These are phyloP conservation scores for Megaptera novaeangliae DNA, from an alignment of 2,113 vertebrate genomes.

Conservation along the genomic window DNA sequence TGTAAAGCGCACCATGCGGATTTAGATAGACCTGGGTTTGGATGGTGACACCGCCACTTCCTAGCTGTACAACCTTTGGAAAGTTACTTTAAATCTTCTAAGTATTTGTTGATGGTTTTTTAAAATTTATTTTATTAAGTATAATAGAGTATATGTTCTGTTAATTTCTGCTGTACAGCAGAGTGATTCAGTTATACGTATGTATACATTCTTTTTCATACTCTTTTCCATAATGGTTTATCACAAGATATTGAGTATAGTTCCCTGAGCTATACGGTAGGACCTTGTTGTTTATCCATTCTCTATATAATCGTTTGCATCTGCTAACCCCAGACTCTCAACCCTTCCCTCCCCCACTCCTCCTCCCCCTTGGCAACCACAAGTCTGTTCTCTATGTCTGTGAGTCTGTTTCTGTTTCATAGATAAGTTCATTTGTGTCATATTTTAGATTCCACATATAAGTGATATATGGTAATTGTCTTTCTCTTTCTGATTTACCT, in stretches of 20 bases:
- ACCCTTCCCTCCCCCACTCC: not conserved
- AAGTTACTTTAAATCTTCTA: not conserved
- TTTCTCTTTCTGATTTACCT: not conserved
- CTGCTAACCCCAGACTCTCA: not conserved
- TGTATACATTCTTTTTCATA: not conserved
- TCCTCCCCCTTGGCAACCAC: not conserved
- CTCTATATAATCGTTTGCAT: not conserved
- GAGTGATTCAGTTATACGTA: not conserved
- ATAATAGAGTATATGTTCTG: not conserved
- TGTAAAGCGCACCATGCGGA: not conserved
- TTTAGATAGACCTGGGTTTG: not conserved
- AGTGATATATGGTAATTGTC: not conserved
- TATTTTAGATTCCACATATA: not conserved
- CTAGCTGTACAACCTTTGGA: not conserved
- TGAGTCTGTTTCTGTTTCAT: not conserved
- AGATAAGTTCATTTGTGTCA: not conserved
- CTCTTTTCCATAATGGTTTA: not conserved
- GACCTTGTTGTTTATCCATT: not conserved
- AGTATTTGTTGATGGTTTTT: not conserved
- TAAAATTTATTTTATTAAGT: not conserved
- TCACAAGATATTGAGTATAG: not conserved
- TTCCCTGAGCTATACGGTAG: not conserved
- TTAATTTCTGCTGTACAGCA: not conserved
- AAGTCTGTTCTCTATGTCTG: not conserved
- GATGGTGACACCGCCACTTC: not conserved